Evolutionary conservation across 2,888 invertebrate genomes (phyloP), one percentile per base, ranked within the genome.

Genomic region (Atrina japonica): DNA sequence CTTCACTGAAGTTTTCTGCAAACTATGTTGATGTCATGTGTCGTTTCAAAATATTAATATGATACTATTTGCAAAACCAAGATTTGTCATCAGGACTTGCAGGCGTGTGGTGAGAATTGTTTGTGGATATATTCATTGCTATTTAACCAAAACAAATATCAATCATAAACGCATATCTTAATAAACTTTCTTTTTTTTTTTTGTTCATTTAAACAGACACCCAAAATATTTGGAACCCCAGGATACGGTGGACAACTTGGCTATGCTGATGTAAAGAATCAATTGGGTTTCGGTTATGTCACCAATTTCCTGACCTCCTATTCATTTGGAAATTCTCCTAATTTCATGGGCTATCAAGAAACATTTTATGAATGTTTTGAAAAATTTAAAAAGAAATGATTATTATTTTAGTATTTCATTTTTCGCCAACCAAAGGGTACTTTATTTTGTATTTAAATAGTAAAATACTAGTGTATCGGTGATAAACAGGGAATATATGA

Each of bases 221-320:
- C 73, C n/a, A 40, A 27, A 6, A 55, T 72, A 5, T 75, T 81
- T 60, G 91, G 91, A 0, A 87, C 89, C 63, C 78, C 88, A 1
- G 91, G 91, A 0, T 85, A 86, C 50, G 91, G 91, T 7, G 91
- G 91, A 11, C 91, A 91, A 70, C 84, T 88, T 67, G 87, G 84
- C 0, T 83, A 84, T 43, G 83, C 84, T 18, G 91, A 91, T 76
- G 82, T 82, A 14, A 77, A 84, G 9, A 81, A 88, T 67, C 76
- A 84, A 18, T 75, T 91, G 18, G 83, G 88, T 3, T 82, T 91
- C 53, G 86, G 88, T 14, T 91, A 91, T 70, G 59, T 91, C 50
- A 88, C 89, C 30, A 91, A 91, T 72, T 76, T 88, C 66, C 61
- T 78, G 7, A 66, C 70, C 3, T 45, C 70, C 43, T 77, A 72